Evolutionary conservation across 2,888 invertebrate genomes (phyloP), one percentile per base, ranked within the genome.

Genomic region (Tachystola acroxantha): DNA sequence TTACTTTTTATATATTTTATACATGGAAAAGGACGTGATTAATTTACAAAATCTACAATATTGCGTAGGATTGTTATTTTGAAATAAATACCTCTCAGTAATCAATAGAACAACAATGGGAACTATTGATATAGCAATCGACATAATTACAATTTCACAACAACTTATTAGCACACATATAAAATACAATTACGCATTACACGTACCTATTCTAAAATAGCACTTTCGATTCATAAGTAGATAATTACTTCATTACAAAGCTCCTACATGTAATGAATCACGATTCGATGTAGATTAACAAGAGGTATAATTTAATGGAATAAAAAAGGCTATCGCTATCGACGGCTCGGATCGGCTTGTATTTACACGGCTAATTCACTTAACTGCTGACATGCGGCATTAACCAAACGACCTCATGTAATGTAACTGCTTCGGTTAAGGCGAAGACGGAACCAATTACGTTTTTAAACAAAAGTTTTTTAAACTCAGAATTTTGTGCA

Each of bases 281-380:
- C 24, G n/a, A 24, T n/a, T 4, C 24, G n/a, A n/a, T 7, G 24
- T 24, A n/a, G 9, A 16, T 10, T 10, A 24, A 24, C 10, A 4
- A 16, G 34, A 39, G 26, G 31, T 41, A 22, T 45, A 46, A 46
- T 49, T 49, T 45, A 30, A 45, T 2, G n/a, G 13, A 9, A 14
- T 45, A 50, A 48, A 48, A n/a, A 44, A 50, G n/a, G 32, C 29
- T 16, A 2, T 3, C n/a, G n/a, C 9, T 27, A 27, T 37, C 27
- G 26, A 22, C 16, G 10, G 20, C 9, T 22, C 9, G 32, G 31
- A 36, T 45, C 43, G 42, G 19, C 30, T 39, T 48, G 46, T 72
- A 66, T 72, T 77, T 68, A 69, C 62, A 63, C 48, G 50, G 52
- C 55, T 68, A 65, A 72, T 70, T 73, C 58, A 67, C 62, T 71